These are phyloP conservation scores for Protodeltote pygarga DNA, from an alignment of 2,888 invertebrate genomes.

Conservation along the genomic window DNA sequence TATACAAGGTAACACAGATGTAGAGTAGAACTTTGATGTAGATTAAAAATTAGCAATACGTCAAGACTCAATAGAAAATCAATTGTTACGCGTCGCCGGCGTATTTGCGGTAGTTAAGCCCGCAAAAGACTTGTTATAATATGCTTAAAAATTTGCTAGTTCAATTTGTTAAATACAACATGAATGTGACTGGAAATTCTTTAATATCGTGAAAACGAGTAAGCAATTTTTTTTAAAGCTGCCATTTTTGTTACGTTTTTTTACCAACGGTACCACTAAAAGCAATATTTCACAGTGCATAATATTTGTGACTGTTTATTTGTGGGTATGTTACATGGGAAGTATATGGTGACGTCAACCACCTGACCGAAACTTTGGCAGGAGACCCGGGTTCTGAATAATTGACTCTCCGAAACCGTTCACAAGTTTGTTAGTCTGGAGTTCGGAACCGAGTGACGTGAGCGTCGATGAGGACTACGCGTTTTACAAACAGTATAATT, in stretches of 20 bases:
- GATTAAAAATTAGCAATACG: no score
- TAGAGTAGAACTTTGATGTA: no score
- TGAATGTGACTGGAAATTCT: no score
- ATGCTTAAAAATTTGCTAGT: no score
- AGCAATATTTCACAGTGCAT: slow-evolving; percentile 73
- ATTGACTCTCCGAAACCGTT: slow-evolving; percentile 79
- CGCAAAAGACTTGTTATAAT: no score
- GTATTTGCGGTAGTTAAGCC: no score
- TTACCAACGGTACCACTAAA: slow-evolving; percentile 58
- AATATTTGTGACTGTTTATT: slow-evolving; percentile 67
- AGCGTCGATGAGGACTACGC: slow-evolving; percentile 55
- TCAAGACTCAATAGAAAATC: no score
- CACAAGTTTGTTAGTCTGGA: slow-evolving; percentile 82
- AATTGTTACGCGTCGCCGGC: no score
- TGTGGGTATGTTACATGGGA: slow-evolving; percentile 67
- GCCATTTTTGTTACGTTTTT: slow-evolving; percentile 42
- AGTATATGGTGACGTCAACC: slow-evolving; percentile 77
- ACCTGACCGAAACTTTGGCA: slow-evolving; percentile 84
- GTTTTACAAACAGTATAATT: slow-evolving; percentile 46
- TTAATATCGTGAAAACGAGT: no score
- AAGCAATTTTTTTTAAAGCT: not conserved
- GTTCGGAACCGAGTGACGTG: slow-evolving; percentile 70
- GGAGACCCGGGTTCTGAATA: slow-evolving; percentile 80
- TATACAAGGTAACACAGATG: no score
- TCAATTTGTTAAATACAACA: no score